Evolutionary conservation across 35 echinoderm and acorn worm genomes (phyloP).

Genomic region (Chiridota heheva): DNA sequence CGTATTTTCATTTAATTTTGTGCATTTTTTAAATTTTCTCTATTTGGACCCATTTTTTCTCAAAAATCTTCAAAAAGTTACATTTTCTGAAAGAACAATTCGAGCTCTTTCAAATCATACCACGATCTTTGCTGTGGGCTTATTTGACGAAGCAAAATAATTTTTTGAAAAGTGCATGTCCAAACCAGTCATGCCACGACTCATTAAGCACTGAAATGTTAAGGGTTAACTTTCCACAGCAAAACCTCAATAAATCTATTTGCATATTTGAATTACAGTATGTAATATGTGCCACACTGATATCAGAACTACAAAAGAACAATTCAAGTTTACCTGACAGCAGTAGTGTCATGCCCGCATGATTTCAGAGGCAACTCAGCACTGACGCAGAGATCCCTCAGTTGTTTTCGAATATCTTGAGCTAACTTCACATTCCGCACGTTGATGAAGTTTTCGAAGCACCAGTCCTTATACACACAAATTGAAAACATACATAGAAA

Average conservation of each 20-base stretch:
- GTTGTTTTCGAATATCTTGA: slow-evolving; percentile 77
- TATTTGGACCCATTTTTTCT: no score
- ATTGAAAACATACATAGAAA: background rate
- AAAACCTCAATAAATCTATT: background rate
- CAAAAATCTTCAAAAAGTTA: no score
- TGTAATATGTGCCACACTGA: background rate
- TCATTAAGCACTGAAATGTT: background rate
- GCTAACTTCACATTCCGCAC: slow-evolving; percentile 77
- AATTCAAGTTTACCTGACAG: slow-evolving; percentile 66
- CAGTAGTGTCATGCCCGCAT: slow-evolving; percentile 78
- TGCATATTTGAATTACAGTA: background rate
- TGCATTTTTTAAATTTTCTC: no score
- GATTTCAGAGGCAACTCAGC: slow-evolving; percentile 57
- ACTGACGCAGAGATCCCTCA: slow-evolving; percentile 75
- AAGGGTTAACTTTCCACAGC: background rate
- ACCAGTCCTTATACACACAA: slow-evolving; percentile 72
- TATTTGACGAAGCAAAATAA: no score
- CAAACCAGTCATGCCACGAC: no score
- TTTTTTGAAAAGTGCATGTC: no score
- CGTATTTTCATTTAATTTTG: no score
- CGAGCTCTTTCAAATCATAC: no score
- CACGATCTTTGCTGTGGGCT: no score
- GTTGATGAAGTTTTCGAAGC: slow-evolving; percentile 87
- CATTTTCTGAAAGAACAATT: no score
- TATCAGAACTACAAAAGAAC: background rate